Evolutionary conservation across 1,140 invertebrate genomes (phyloP), one percentile per base, ranked within the genome.

Genomic region (Aphidius gifuensis): DNA sequence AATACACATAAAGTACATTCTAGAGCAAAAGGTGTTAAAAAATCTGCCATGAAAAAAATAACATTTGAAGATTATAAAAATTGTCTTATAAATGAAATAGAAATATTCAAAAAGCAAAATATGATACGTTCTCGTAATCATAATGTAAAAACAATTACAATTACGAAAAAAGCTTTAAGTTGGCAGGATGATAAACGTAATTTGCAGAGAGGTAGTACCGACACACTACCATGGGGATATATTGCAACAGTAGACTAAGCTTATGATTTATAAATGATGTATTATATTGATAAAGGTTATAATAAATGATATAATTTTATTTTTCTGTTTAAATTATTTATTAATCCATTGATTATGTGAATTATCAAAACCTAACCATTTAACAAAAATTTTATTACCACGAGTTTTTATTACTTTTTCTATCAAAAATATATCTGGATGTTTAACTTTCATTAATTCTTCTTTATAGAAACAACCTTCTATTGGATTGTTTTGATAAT

Each of bases 1-100:
- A 49, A 49, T n/a, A 16, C 16, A 16, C 16, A 16, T 16, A 16
- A 16, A 16, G 16, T 16, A 16, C 16, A 16, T 16, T 16, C 16
- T 16, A 9, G n/a, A 60, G 56, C 64, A 23, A 75, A 75, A 63
- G 71, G 66, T 48, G 57, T 68, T 40, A 69, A 69, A 60, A 65
- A 55, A 53, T 48, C 45, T 60, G 57, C 66, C 2, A 38, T 73
- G 47, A 62, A 46, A 64, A 58, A 61, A 47, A 40, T n/a, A n/a
- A n/a, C n/a, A n/a, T 68, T 68, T 61, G 40, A 70, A 5, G 64
- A 73, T 64, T 71, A 68, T 63, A 53, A 65, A 42, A 21, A 66
- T 38, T 68, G 63, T 64, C 61, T 70, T 16, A 44, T 56, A n/a
- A 64, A 55, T 51, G 45, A 61, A 9, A 61, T 57, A 55, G 57